Evolutionary conservation across 1,140 invertebrate genomes (phyloP).

Genomic region (Ceratina japonica): DNA sequence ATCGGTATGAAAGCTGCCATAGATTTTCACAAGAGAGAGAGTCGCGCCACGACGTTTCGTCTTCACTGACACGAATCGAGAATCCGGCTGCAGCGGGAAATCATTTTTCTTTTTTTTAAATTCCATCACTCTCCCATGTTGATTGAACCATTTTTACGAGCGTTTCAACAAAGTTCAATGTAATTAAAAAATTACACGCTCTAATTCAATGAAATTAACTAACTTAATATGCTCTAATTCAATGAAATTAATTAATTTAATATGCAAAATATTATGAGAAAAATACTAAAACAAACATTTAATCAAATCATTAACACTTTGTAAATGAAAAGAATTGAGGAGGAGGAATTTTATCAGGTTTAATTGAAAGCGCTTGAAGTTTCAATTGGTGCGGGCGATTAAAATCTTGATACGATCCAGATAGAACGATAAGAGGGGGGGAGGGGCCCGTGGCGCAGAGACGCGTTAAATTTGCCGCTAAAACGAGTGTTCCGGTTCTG

Average conservation of each 20-base stretch:
- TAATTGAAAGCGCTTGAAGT: neutral
- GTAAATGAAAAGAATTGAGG: no score
- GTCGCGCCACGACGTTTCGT: constrained; percentile 53
- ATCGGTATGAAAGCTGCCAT: constrained; percentile 61
- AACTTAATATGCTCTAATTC: no score
- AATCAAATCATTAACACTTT: no score
- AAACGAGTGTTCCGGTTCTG: constrained; percentile 24
- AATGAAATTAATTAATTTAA: no score
- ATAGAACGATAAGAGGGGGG: neutral
- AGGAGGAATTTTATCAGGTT: no score
- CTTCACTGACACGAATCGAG: constrained; percentile 56
- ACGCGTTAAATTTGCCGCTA: constrained; percentile 35
- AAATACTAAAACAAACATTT: no score
- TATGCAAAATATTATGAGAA: no score
- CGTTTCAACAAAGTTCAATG: constrained; percentile 4
- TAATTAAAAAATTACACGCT: no score
- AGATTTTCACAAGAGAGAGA: constrained; percentile 63
- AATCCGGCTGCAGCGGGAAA: constrained; percentile 47
- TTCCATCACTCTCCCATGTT: constrained; percentile 11
- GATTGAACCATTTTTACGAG: constrained; percentile 43
- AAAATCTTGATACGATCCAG: constrained; percentile 10
- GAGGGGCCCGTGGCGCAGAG: neutral
- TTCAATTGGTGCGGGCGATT: neutral
- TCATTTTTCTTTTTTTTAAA: constrained; percentile 12
- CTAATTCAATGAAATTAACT: no score